Conservation (phyloP, 1,140 invertebrate genomes). For the Drosophila albomicans region DNA sequence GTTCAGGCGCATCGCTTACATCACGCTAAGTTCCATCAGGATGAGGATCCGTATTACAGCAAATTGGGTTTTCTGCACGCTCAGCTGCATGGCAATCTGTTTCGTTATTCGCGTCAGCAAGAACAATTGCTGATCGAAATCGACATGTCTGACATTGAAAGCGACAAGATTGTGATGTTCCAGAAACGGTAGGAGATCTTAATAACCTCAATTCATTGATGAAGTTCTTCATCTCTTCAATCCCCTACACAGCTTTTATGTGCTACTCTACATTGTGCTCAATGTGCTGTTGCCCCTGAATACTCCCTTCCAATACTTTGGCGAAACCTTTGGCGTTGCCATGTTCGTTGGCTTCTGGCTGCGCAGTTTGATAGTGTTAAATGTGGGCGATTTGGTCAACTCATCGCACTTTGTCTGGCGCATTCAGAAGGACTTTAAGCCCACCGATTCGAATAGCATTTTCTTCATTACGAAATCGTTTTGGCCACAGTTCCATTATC, state of each 20-base stretch:
- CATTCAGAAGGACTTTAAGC: conserved; percentile 89
- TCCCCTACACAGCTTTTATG: conserved; percentile 88
- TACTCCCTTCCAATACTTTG: conserved; percentile 90
- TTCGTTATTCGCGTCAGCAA: conserved; percentile 90
- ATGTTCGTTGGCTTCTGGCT: conserved; percentile 90
- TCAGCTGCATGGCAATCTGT: conserved; percentile 90
- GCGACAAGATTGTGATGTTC: conserved; percentile 93
- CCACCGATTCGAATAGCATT: conserved; percentile 89
- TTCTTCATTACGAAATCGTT: conserved; percentile 90
- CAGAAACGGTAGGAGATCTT: conserved; percentile 89
- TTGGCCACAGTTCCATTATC: conserved; percentile 92
- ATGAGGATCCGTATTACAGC: conserved; percentile 95
- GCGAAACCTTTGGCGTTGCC: conserved; percentile 87
- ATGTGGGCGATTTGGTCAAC: conserved; percentile 89
- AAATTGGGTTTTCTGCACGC: conserved; percentile 94
- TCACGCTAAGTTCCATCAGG: conserved; percentile 94
- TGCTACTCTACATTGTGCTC: conserved; percentile 88
- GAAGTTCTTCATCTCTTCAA: background rate
- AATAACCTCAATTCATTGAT: background rate
- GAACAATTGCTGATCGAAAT: conserved; percentile 89
- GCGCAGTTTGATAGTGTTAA: conserved; percentile 87
- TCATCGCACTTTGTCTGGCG: conserved; percentile 90
- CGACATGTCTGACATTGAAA: conserved; percentile 94
- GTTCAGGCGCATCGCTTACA: conserved; percentile 94
- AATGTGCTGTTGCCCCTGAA: conserved; percentile 90